Base-by-base conservation (phyloP, 1,140 invertebrate genomes). In the Caenorhabditis brenneri region DNA sequence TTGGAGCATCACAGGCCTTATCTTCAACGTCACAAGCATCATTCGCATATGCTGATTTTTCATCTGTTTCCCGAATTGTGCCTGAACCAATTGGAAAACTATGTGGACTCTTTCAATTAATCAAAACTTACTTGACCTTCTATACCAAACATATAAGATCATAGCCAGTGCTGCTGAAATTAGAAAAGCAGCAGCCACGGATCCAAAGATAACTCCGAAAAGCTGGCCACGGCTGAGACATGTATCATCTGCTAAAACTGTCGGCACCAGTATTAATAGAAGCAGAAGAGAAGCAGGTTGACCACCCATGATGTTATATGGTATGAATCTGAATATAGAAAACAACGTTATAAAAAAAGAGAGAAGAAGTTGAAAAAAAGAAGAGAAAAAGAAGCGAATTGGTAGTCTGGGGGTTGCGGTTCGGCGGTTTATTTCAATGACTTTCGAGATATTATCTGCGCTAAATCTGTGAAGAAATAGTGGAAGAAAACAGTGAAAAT, bases 161-260 rank as follows among this genome's bases (percentile, higher is more conserved):
- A 51, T 33, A 16, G 60, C 84, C 2, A 85, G 29, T n/a, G 42
- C 60, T 7, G 79, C 80, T 42, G 55, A 85, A 31, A 85, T 81
- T 7, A 81, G 15, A 29, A 85, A 49, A 29, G 84, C 53, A 24
- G 79, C 84, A 16, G 80, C 80, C 9, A 85, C 80, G 22, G 80
- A 81, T 46, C 84, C 84, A 60, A 85, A 81, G 16, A 85, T 81
- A 24, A 81, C 84, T 39, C 84, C 84, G 12, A 81, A 49, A 1
- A 85, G 42, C 78, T 85, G 84, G 16, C 80, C 80, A 1, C 53
- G 29, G 22, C 80, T 81, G 24, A 81, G 53, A 60, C 46, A 80
- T 33, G 79, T 53, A n/a, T 51, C 79, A 53, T 80, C 46, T 15
- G 79, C 48, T 10, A 80, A 2, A 22, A 33, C 48, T 10, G 46